Evolutionary conservation across 1,140 invertebrate genomes (phyloP).

Genomic region (Acromyrmex heyeri): DNA sequence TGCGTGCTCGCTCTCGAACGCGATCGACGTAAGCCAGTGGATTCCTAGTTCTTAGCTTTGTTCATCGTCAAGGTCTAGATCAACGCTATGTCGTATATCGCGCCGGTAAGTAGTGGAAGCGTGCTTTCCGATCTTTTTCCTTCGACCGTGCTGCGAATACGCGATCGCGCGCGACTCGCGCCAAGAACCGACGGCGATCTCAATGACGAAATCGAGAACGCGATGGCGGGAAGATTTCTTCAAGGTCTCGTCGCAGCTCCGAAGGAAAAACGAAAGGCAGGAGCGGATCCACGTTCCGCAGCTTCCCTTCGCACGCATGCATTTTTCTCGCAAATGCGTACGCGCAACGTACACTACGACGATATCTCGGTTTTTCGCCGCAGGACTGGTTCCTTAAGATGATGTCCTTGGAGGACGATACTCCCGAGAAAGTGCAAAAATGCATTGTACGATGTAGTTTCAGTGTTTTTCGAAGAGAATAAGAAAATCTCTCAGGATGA

Average conservation of each 20-base stretch:
- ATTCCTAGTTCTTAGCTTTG: slow-evolving; percentile 18
- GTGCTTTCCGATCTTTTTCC: slow-evolving; percentile 47
- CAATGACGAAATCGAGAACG: slow-evolving; percentile 84
- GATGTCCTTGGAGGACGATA: slow-evolving; percentile 70
- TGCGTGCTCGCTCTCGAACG: neutral
- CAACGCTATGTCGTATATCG: neutral
- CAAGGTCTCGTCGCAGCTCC: slow-evolving; percentile 80
- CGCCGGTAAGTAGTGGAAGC: slow-evolving; percentile 23
- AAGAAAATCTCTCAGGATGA: neutral
- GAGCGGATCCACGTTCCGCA: slow-evolving; percentile 40
- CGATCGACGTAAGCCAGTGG: neutral
- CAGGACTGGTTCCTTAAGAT: slow-evolving; percentile 70
- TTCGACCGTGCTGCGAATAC: slow-evolving; percentile 31
- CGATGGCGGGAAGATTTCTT: slow-evolving; percentile 83
- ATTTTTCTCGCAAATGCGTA: slow-evolving; percentile 26
- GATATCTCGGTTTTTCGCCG: slow-evolving; percentile 64
- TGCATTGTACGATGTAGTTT: slow-evolving; percentile 29
- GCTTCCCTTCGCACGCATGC: slow-evolving; percentile 33
- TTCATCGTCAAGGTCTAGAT: slow-evolving; percentile 61
- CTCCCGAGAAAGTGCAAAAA: slow-evolving; percentile 45
- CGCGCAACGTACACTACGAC: slow-evolving; percentile 21
- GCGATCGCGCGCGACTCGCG: slow-evolving; percentile 25
- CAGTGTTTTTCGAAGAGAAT: neutral
- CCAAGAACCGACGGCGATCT: slow-evolving; percentile 56
- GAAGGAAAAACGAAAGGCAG: slow-evolving; percentile 86